Evolutionary conservation across 2,888 invertebrate genomes (phyloP).

Genomic region (Drosophila histrio): DNA sequence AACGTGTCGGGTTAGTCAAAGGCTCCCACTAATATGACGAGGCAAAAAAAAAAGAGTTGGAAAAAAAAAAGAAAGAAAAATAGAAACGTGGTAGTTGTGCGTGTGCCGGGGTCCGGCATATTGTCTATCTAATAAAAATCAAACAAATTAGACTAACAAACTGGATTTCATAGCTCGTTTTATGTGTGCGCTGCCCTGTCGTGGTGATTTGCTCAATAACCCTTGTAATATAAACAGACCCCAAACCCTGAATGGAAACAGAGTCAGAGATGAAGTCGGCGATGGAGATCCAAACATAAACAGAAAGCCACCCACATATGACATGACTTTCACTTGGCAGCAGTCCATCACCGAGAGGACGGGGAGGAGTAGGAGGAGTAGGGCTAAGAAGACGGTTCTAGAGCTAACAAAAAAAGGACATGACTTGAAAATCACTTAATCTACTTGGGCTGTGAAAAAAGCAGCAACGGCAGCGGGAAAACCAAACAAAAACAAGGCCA

Average conservation of each 20-base stretch:
- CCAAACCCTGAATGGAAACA: conserved; percentile 14
- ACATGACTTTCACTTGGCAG: conserved; percentile 67
- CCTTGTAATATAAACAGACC: conserved; percentile 81
- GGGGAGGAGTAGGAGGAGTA: conserved; percentile 7
- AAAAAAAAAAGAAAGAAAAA: conserved; percentile 38
- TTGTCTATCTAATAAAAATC: conserved; percentile 79
- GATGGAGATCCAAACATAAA: conserved; percentile 41
- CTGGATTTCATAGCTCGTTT: conserved; percentile 69
- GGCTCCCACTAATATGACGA: conserved; percentile 74
- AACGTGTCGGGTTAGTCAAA: conserved; percentile 73
- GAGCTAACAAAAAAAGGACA: conserved; percentile 66
- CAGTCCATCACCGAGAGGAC: conserved; percentile 72
- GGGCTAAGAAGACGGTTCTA: conserved; percentile 3
- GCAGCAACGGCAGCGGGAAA: conserved; percentile 17
- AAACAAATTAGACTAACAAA: conserved; percentile 82
- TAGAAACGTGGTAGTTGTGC: conserved; percentile 11
- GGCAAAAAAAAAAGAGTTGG: conserved; percentile 59
- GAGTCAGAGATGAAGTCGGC: background rate
- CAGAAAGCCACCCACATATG: conserved; percentile 54
- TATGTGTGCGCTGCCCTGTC: conserved; percentile 45
- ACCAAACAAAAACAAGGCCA: conserved; percentile 38
- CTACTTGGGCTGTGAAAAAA: conserved; percentile 62
- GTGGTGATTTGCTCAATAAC: conserved; percentile 83
- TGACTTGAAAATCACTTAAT: conserved; percentile 83
- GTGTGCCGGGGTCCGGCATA: conserved; percentile 30